These are phyloP conservation scores for Alauda arvensis DNA, from an alignment of 2,797 vertebrate species.

Conservation along the genomic window DNA sequence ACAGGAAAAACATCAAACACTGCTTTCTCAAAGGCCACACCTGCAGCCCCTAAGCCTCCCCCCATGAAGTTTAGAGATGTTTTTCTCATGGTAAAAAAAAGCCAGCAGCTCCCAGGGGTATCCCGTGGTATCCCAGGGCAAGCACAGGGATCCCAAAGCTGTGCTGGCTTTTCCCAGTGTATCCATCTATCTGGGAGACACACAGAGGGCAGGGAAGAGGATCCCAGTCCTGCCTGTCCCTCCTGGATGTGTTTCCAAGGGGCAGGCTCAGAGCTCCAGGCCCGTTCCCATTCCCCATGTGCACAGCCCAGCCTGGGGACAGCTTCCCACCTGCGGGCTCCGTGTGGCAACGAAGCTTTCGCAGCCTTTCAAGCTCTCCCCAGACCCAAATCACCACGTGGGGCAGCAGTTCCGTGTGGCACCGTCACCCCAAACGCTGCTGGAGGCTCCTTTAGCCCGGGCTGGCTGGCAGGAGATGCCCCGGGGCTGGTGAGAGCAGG, in stretches of 20 bases:
- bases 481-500: neutral
- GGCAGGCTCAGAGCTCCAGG: neutral
- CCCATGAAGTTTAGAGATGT: accelerated
- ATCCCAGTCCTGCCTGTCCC: neutral
- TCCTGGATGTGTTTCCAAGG: neutral
- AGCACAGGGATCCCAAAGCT: neutral
- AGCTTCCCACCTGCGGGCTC: neutral
- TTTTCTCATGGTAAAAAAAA: neutral
- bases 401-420: neutral
- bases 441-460: accelerated
- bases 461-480: neutral
- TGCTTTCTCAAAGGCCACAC: neutral
- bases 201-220: neutral
- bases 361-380: neutral
- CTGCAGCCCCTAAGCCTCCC: neutral
- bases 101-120: neutral
- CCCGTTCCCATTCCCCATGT: neutral
- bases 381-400: accelerated
- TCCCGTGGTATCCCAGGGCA: neutral
- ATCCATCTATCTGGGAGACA: neutral
- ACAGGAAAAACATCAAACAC: neutral
- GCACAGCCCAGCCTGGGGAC: neutral
- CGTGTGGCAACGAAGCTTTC: neutral
- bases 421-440: accelerated
- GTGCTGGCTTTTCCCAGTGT: neutral